Evolutionary conservation across 2,888 invertebrate genomes (phyloP), one percentile per base, ranked within the genome.

Genomic region (Doris montereyensis): DNA sequence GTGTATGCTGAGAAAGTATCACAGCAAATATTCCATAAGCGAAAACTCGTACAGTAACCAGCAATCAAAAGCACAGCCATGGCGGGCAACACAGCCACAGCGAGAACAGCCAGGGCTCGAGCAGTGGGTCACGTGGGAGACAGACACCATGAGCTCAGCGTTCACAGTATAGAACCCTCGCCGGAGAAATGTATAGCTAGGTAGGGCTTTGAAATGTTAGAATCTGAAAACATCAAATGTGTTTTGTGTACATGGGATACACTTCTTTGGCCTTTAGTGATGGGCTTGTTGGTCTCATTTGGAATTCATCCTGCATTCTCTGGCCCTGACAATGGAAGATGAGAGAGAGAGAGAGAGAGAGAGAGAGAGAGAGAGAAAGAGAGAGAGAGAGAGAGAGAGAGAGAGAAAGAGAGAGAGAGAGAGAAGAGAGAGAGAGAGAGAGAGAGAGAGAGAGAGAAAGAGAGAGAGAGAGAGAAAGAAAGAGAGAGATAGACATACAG

Each of bases 121-220:
- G n/a, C n/a, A n/a, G n/a, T n/a, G n/a, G n/a, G n/a, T n/a, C n/a
- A n/a, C n/a, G n/a, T n/a, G n/a, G n/a, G n/a, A n/a, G n/a, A n/a
- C 52, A 34, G 21, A 41, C 67, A 76, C 30, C 65, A 52, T 5
- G 21, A 1, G 1, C 62, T 35, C 21, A 75, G 75, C 32, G 72
- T 57, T 65, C 75, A 77, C 58, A 79, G 72, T 57, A 57, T 65
- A 30, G 81, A 81, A 57, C 79, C 81, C 0, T 74, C 81, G 81
- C 81, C 21, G 76, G 57, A 2, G 77, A 81, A 13, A 79, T 77
- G 79, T 81, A 81, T 77, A 81, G 79, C 65, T 81, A 77, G 78
- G n/a, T n/a, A n/a, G n/a, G n/a, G n/a, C n/a, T n/a, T n/a, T n/a
- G n/a, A n/a, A n/a, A n/a, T n/a, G n/a, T n/a, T n/a, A n/a, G n/a